These are phyloP conservation scores for Pharmacophagus antenor DNA, from an alignment of 2,888 invertebrate genomes.

Conservation along the genomic window DNA sequence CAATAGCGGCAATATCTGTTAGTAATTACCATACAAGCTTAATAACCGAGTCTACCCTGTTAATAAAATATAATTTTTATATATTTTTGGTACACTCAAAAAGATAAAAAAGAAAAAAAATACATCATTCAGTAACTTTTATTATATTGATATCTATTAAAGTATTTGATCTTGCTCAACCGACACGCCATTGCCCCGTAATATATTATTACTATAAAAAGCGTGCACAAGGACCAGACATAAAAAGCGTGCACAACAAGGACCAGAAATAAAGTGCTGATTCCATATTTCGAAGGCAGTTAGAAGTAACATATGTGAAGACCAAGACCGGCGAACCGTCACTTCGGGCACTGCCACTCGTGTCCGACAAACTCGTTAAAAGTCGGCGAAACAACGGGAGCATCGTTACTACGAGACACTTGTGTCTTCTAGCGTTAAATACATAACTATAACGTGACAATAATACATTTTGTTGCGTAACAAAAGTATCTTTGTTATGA, in stretches of 20 bases:
- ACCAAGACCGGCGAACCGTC: conserved; percentile 44
- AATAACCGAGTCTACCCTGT: too few species aligned
- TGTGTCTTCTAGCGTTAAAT: conserved; percentile 72
- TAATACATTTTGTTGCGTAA: conserved; percentile 40
- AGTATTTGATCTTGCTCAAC: too few species aligned
- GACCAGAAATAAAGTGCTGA: background rate
- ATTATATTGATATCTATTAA: too few species aligned
- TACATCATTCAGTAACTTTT: too few species aligned
- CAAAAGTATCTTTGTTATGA: conserved; percentile 55
- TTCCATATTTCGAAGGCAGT: conserved; percentile 41
- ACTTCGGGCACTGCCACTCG: conserved; percentile 51
- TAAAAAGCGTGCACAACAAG: background rate
- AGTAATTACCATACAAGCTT: too few species aligned
- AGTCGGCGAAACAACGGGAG: conserved; percentile 75
- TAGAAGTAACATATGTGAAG: conserved; percentile 49
- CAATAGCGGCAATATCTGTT: too few species aligned
- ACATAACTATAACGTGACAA: conserved; percentile 73
- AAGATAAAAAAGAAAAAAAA: too few species aligned
- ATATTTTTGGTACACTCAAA: too few species aligned
- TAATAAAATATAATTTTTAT: too few species aligned
- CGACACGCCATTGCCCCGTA: too few species aligned
- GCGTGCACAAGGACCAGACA: too few species aligned
- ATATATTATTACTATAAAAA: too few species aligned
- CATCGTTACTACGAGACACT: conserved; percentile 70
- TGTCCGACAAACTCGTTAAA: conserved; percentile 81